phyloP scores from a whole-genome alignment of 2,888 invertebrate genomes.

The Tetranychus piercei region DNA sequence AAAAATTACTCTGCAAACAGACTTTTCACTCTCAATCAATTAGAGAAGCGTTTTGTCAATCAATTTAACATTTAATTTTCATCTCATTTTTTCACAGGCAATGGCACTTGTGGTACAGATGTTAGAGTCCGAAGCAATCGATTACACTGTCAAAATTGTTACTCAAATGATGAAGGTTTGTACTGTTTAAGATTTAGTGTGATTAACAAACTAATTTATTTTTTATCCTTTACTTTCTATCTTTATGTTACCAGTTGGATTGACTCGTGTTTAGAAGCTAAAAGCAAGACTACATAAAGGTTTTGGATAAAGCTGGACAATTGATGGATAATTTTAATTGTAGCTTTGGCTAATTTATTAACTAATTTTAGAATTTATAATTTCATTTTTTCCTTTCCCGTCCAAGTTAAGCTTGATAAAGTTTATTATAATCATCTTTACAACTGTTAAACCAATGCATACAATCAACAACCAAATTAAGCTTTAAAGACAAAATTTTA shows the following conservation, averaged over 20 bases:
- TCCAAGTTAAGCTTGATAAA: background rate
- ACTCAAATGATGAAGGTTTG: constrained; percentile 79
- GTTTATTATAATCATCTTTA: too few relatives aligned
- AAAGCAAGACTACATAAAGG: too few relatives aligned
- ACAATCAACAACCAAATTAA: too few relatives aligned
- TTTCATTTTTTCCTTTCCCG: background rate
- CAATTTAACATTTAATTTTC: too few relatives aligned
- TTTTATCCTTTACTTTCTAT: background rate
- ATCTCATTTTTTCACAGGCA: constrained; percentile 39
- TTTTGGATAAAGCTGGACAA: too few relatives aligned
- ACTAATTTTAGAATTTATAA: background rate
- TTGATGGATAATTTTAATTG: background rate
- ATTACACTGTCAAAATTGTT: constrained; percentile 91
- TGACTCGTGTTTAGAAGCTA: background rate
- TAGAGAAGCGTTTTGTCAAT: too few relatives aligned
- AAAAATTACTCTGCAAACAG: too few relatives aligned
- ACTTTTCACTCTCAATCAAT: too few relatives aligned
- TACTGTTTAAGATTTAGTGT: background rate
- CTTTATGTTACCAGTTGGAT: background rate
- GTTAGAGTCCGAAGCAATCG: constrained; percentile 76
- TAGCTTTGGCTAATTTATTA: constrained; percentile 1
- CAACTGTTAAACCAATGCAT: too few relatives aligned
- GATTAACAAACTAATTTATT: background rate
- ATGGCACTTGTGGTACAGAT: constrained; percentile 82
- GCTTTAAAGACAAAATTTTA: background rate